phyloP scores from a whole-genome alignment of 1,140 invertebrate species.

The Scaptodrosophila lebanonensis region DNA sequence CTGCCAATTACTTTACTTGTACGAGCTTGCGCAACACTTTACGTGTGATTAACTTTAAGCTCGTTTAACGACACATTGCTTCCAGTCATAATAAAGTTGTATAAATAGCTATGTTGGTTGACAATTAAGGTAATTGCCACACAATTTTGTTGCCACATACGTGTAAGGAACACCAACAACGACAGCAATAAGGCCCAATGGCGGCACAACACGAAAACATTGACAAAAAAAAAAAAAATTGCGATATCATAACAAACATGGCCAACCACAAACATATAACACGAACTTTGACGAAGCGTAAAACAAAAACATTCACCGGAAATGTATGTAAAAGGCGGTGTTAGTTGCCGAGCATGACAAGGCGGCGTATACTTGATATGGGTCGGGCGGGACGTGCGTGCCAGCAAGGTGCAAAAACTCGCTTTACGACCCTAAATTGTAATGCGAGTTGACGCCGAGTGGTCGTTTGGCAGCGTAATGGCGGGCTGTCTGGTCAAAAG shows the following conservation, averaged over 20 bases:
- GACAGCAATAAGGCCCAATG: slow-evolving; percentile 1
- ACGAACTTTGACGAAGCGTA: slow-evolving; percentile 22
- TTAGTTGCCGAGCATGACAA: too few species aligned
- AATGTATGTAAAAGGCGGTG: too few species aligned
- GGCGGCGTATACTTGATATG: slow-evolving; percentile 43
- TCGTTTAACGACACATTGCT: too few species aligned
- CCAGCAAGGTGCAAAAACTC: not conserved
- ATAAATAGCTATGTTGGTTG: slow-evolving; percentile 8
- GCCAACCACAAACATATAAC: slow-evolving; percentile 5
- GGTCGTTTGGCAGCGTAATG: too few species aligned
- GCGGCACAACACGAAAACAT: slow-evolving; percentile 11
- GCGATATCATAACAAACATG: slow-evolving; percentile 20
- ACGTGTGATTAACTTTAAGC: too few species aligned
- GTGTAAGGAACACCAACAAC: slow-evolving; percentile 9
- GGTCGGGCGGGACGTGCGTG: not conserved
- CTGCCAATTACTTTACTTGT: too few species aligned
- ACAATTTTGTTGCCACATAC: too few species aligned
- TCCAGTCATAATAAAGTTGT: slow-evolving; percentile 20
- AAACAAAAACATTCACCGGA: slow-evolving; percentile 7
- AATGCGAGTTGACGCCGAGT: too few species aligned
- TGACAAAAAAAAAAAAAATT: too few species aligned
- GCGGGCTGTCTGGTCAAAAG: too few species aligned
- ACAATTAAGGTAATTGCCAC: slow-evolving; percentile 51
- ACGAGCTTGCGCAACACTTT: too few species aligned
- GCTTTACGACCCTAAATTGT: too few species aligned